Percentiles rank a stretch among this genome's conserved stretches.
Evolutionary conservation across 2,888 invertebrate genomes (phyloP).

Genomic region (Pheosia tremula): DNA sequence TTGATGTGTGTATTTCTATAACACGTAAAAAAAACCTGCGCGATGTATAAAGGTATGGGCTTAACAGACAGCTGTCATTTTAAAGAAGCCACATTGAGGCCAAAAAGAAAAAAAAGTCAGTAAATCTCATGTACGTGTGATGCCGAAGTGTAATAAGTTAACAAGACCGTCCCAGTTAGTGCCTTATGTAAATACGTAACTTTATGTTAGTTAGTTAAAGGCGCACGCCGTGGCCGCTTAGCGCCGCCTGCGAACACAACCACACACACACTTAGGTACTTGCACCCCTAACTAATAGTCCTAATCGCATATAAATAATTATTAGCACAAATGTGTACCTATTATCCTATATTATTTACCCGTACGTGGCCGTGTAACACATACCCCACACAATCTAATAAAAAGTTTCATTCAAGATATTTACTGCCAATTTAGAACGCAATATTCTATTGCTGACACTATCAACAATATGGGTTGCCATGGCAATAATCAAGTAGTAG

Average conservation of each 20-base stretch:
- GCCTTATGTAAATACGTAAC: slow-evolving; percentile 75
- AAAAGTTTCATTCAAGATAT: too few species aligned
- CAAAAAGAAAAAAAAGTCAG: neutral
- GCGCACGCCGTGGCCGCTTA: slow-evolving; percentile 65
- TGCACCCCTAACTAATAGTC: neutral
- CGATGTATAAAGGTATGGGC: too few species aligned
- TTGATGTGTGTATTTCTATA: too few species aligned
- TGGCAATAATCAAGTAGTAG: too few species aligned
- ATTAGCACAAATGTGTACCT: neutral
- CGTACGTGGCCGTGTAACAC: too few species aligned
- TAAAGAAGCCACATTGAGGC: neutral
- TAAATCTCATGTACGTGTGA: slow-evolving; percentile 5
- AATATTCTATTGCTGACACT: too few species aligned
- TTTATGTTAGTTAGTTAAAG: slow-evolving; percentile 73
- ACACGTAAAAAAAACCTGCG: too few species aligned
- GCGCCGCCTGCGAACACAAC: slow-evolving; percentile 82
- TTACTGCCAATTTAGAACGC: too few species aligned
- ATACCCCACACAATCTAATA: too few species aligned
- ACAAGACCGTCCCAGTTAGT: slow-evolving; percentile 74
- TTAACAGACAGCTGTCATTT: too few species aligned
- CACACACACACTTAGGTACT: slow-evolving; percentile 60
- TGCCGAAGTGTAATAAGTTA: slow-evolving; percentile 73
- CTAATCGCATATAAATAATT: neutral
- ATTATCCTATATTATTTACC: too few species aligned
- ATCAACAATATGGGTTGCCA: too few species aligned